A percentile compares a stretch with the other conserved stretches of the same genome.
These are phyloP conservation scores for Henicopernis longicauda DNA, from an alignment of 2,113 vertebrate species.

Conservation along the genomic window DNA sequence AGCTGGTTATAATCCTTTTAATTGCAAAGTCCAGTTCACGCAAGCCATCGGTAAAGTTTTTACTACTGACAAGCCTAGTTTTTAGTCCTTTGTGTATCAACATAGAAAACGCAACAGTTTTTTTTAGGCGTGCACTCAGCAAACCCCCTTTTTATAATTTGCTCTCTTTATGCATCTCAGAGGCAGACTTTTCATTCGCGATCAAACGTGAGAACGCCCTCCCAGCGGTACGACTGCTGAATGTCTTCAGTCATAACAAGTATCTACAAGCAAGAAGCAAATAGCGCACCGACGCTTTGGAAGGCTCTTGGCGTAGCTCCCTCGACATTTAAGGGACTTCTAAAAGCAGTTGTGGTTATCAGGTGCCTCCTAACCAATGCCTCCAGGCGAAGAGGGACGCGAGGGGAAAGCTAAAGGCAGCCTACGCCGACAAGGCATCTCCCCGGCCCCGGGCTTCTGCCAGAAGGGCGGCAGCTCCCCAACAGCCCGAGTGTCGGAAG, in stretches of 20 bases:
- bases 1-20: not conserved
- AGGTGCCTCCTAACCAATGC: not conserved
- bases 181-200: not conserved
- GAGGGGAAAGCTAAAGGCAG: not conserved
- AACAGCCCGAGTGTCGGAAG: fast-evolving
- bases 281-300: fast-evolving
- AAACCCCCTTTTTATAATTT: not conserved
- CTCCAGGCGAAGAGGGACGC: fast-evolving
- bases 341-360: not conserved
- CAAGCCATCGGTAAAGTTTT: not conserved
- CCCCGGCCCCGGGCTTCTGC: fast-evolving
- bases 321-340: not conserved
- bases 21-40: not conserved
- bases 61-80: not conserved
- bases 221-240: not conserved
- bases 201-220: fast-evolving
- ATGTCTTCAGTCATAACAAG: fast-evolving
- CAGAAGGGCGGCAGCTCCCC: not conserved
- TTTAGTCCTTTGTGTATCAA: not conserved
- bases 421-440: fast-evolving
- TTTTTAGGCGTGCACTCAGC: fast-evolving
- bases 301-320: not conserved
- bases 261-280: not conserved
- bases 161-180: not conserved
- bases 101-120: fast-evolving